These are phyloP conservation scores for Drosophila rhopaloa DNA, from an alignment of 1,140 invertebrate genomes.

Conservation along the genomic window DNA sequence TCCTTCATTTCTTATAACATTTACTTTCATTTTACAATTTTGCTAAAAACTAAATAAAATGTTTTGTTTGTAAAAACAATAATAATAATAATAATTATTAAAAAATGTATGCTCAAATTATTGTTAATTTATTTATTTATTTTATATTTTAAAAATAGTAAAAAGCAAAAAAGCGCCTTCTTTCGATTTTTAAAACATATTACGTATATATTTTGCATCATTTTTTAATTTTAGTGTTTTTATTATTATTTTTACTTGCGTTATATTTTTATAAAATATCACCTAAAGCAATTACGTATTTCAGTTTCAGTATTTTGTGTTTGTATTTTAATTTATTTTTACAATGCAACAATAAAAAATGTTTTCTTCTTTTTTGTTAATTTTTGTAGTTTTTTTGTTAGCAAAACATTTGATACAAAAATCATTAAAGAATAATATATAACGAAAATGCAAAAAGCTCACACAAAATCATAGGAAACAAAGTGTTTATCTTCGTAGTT, in stretches of 20 bases:
- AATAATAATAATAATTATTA: slow-evolving; percentile 59
- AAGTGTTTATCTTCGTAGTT: slow-evolving; percentile 45
- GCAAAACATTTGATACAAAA: slow-evolving; percentile 74
- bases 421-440: slow-evolving; percentile 60
- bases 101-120: slow-evolving; percentile 69
- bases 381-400: slow-evolving; percentile 40
- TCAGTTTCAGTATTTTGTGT: slow-evolving; percentile 80
- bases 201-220: slow-evolving; percentile 66
- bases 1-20: slow-evolving; percentile 53
- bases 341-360: slow-evolving; percentile 78
- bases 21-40: slow-evolving; percentile 82
- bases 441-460: slow-evolving; percentile 82
- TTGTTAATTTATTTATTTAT: slow-evolving; percentile 47
- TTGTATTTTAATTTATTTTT: slow-evolving; percentile 59
- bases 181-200: slow-evolving; percentile 69
- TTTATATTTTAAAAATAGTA: slow-evolving; percentile 55
- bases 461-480: slow-evolving; percentile 67
- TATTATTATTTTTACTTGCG: slow-evolving; percentile 73
- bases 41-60: slow-evolving; percentile 84
- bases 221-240: slow-evolving; percentile 38
- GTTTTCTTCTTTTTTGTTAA: slow-evolving; percentile 46
- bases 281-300: slow-evolving; percentile 85
- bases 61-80: slow-evolving; percentile 71
- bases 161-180: slow-evolving; percentile 58
- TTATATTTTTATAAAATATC: slow-evolving; percentile 84